These are phyloP conservation scores for Poecilus cupreus DNA, from an alignment of 2,888 invertebrate species.

Conservation along the genomic window DNA sequence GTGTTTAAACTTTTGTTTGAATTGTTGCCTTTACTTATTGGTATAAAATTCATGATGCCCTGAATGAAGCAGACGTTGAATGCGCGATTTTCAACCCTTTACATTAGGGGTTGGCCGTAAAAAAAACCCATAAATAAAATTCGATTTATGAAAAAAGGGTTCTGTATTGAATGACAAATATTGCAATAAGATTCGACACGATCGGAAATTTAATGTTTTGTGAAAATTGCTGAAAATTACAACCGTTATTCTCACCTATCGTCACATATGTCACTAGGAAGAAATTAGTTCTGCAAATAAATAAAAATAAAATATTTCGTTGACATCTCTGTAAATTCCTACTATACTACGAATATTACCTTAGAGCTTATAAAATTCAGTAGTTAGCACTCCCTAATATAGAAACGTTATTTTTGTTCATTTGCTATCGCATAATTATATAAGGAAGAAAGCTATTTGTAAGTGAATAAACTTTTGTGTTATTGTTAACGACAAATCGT, in stretches of 20 bases:
- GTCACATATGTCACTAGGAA: not conserved
- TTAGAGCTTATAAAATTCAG: too few species aligned
- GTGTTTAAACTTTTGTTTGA: too few species aligned
- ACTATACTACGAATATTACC: too few species aligned
- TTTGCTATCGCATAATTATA: too few species aligned
- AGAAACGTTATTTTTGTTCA: too few species aligned
- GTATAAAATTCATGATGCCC: slow-evolving; percentile 23
- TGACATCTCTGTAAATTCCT: too few species aligned
- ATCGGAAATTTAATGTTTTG: slow-evolving; percentile 61
- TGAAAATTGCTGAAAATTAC: slow-evolving; percentile 55
- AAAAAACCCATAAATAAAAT: slow-evolving; percentile 62
- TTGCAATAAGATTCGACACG: slow-evolving; percentile 60
- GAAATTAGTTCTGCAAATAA: slow-evolving; percentile 21
- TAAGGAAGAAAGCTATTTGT: too few species aligned
- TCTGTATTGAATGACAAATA: slow-evolving; percentile 48
- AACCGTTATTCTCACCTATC: slow-evolving; percentile 8
- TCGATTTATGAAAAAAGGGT: slow-evolving; percentile 62
- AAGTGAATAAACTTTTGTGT: too few species aligned
- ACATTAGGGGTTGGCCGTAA: slow-evolving; percentile 10
- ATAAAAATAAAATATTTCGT: not conserved
- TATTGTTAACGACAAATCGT: too few species aligned
- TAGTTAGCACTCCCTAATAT: too few species aligned
- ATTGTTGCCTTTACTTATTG: too few species aligned
- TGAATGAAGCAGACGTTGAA: not conserved
- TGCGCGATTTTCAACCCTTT: slow-evolving; percentile 48